Base-by-base conservation (phyloP, 2,113 vertebrate genomes). In the Phalacrocorax brasilianus region DNA sequence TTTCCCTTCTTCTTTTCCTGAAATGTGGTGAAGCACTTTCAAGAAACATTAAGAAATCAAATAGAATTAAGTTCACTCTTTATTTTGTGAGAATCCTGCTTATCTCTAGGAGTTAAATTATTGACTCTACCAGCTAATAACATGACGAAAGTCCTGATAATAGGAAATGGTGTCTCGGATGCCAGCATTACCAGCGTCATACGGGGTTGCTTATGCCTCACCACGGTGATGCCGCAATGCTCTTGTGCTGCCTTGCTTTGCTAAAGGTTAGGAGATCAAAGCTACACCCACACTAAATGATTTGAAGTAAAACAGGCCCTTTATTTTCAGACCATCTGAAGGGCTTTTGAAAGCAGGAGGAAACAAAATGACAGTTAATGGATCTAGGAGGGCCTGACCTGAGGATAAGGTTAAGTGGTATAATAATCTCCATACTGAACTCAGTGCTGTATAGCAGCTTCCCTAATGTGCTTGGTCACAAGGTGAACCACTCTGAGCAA, bases 331-430 rank as follows among this genome's bases (percentile, higher is more conserved):
- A 91, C 38, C 42, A 59, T 82, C 78, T 93, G 79, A 88, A 97
- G 80, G 88, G 75, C 80, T 88, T 95, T 82, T 95, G 92, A 93
- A 95, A 93, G 88, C 3, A 3, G 67, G 66, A 88, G 78, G 84
- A 95, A 94, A 94, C 66, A 71, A 83, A 96, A 67, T 70, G 91
- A 82, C 79, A 93, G 83, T 40, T 93, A 91, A 92, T 88, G 92
- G 78, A 93, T 84, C 35, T 28, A 87, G 53, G 55, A 94, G 33
- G n/a, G 62, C 59, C 38, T 96, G 91, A 87, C 85, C 70, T 85
- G 50, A 92, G 94, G 93, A 96, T 53, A 49, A 88, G 89, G 81
- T 73, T 78, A 96, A 95, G 91, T 75, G 74, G 50, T 74, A 9
- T 75, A 81, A 59, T 94, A 33, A 93, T 83, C 85, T 80, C 67